Base-by-base conservation (phyloP, 2,888 invertebrate species). In the Ditylenchus weischeri region DNA sequence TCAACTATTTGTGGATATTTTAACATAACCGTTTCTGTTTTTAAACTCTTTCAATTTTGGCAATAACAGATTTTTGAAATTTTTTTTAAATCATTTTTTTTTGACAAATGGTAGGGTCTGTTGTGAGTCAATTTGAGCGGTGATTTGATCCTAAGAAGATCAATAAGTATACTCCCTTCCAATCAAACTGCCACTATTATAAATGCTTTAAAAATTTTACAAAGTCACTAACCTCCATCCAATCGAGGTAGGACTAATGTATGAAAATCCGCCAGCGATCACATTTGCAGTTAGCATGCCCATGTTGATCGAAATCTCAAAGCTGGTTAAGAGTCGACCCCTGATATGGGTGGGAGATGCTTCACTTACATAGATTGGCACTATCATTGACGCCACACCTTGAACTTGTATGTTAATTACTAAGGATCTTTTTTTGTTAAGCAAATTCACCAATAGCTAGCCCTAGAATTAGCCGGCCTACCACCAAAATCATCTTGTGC, bases 341-440 rank as follows among this genome's bases (percentile, higher is more conserved):
- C 87, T 79, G 23, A 85, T 77, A 57, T 84, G 82, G 10, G 84
- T 72, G 4, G 87, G 86, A 0, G 87, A 84, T 64, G 85, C 84
- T 78, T 87, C 87, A 35, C 87, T 86, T 49, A 88, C 86, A 77
- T 87, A 87, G 71, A 87, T 84, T 1, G 87, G 87, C 4, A 87
- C 85, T 49, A 86, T 85, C 86, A 86, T 87, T 5, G 79, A 79
- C 0, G 79, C 79, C 61, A 79, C 73, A 7, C 79, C 68, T 68
- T 21, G 10, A 54, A 3, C 15, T 2, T 43, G 43, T 15, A 29
- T 29, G 29, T 29, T 29, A 5, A 29, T 4, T 5, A 4, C 29
- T 29, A 5, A 29, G 29, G 5, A n/a, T n/a, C n/a, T n/a, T 29
- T 4, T 4, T 4, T 29, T 29, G 3, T 29, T 5, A 29, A 29